Percentiles rank a stretch among this genome's conserved stretches.
These are phyloP conservation scores for Alouatta palliata DNA, from an alignment of 2,113 vertebrate genomes.

Conservation along the genomic window DNA sequence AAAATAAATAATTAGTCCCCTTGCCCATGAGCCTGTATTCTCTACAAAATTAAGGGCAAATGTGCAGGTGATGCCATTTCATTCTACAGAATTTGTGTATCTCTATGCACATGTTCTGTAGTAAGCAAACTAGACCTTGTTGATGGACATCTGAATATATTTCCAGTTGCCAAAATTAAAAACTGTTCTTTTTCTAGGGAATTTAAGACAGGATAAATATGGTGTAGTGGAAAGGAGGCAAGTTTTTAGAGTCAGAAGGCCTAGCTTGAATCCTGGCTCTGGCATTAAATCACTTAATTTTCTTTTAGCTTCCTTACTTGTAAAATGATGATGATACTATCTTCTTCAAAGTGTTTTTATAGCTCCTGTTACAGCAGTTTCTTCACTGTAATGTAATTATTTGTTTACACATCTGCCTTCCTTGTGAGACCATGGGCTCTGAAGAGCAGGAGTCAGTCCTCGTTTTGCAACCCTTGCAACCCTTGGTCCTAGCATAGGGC, in stretches of 20 bases:
- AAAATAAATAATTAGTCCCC: neutral
- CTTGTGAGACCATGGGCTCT: neutral
- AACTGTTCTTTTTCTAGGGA: neutral
- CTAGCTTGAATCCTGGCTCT: neutral
- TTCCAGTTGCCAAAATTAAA: neutral
- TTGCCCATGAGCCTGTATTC: neutral
- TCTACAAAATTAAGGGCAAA: neutral
- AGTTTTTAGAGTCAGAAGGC: neutral
- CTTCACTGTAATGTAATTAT: slow-evolving; percentile 32
- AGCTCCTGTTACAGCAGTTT: neutral
- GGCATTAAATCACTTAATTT: neutral
- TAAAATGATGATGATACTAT: slow-evolving; percentile 1
- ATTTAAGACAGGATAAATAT: slow-evolving; percentile 17
- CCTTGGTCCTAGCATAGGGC: neutral
- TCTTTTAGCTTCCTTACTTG: slow-evolving; percentile 19
- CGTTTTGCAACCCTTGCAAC: neutral
- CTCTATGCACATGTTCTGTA: neutral
- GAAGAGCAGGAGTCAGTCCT: neutral
- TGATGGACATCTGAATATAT: slow-evolving; percentile 22
- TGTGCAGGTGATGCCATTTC: neutral
- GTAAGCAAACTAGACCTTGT: neutral
- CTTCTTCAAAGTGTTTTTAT: slow-evolving; percentile 26
- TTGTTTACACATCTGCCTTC: slow-evolving; percentile 46
- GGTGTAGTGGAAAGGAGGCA: neutral
- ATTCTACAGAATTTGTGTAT: slow-evolving; percentile 22